phyloP scores from a whole-genome alignment of 2,797 vertebrate species.

The Phrynocephalus guinanensis region DNA sequence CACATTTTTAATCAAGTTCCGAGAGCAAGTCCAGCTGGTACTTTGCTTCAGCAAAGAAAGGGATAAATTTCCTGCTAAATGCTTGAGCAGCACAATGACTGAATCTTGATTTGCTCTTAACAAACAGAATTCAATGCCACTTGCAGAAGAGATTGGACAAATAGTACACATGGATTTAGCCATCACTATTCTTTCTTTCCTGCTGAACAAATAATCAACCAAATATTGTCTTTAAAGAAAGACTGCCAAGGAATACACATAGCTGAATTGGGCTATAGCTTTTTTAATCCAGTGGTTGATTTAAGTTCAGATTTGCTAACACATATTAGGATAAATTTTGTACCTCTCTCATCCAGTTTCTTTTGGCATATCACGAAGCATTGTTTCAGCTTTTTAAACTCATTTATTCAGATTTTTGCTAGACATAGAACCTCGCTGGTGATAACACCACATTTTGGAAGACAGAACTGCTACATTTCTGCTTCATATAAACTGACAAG shows the following conservation, averaged over 20 bases:
- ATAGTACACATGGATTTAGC: neutral
- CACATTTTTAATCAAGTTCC: too few relatives aligned
- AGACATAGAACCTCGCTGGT: neutral
- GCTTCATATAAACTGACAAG: neutral
- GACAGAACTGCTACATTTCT: neutral
- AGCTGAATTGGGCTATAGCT: neutral
- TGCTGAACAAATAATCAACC: neutral
- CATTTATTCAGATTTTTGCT: constrained; percentile 11
- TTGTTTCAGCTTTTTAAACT: neutral
- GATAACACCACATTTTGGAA: neutral
- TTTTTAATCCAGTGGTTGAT: neutral
- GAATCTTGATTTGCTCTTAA: neutral
- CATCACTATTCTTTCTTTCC: neutral
- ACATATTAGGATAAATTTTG: neutral
- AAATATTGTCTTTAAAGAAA: neutral
- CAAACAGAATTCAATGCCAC: neutral
- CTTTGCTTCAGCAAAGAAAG: too few relatives aligned
- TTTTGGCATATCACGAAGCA: neutral
- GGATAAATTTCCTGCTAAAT: too few relatives aligned
- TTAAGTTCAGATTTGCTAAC: neutral
- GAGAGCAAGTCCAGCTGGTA: too few relatives aligned
- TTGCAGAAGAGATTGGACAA: too few relatives aligned
- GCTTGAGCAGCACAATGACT: neutral
- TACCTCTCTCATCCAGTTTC: neutral
- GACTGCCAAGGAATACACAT: neutral